phyloP scores from a whole-genome alignment of 2,888 invertebrate species.

The Neocrepidodera transversa region DNA sequence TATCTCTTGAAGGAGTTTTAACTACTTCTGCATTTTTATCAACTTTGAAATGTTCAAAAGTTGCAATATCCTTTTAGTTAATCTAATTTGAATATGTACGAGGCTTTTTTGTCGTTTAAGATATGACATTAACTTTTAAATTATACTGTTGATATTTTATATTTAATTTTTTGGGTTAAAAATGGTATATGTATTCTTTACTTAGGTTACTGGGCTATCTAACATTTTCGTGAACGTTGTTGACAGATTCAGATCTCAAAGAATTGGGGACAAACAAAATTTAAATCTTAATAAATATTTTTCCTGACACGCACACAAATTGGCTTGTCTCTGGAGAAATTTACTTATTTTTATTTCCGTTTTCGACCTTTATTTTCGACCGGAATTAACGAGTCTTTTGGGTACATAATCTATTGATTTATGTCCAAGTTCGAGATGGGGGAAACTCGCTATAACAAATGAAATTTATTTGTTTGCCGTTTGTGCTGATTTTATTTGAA shows the following conservation, averaged over 20 bases:
- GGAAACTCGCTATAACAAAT: constrained; percentile 36
- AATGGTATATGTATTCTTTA: too few species aligned
- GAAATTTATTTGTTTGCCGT: constrained; percentile 39
- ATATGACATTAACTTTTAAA: too few species aligned
- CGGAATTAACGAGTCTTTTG: constrained; percentile 38
- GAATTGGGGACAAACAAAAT: constrained; percentile 18
- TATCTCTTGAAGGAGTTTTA: constrained; percentile 39
- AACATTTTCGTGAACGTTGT: background rate
- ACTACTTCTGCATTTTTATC: constrained; percentile 32
- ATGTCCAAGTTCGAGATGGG: constrained; percentile 32
- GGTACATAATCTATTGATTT: constrained; percentile 40
- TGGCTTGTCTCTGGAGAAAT: constrained; percentile 33
- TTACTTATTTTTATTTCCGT: constrained; percentile 37
- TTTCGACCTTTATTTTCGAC: constrained; percentile 34
- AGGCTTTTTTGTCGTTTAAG: background rate
- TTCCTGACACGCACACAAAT: constrained; percentile 31
- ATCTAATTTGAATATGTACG: constrained; percentile 11
- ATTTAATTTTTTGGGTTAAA: too few species aligned
- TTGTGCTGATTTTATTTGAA: constrained; percentile 33
- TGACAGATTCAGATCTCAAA: background rate
- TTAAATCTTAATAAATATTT: constrained; percentile 39
- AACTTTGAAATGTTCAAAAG: constrained; percentile 20
- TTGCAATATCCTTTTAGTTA: constrained; percentile 10
- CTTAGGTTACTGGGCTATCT: too few species aligned
- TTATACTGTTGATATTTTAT: too few species aligned